phyloP scores from a whole-genome alignment of 2,888 invertebrate species.

The Cataglyphis livida region DNA sequence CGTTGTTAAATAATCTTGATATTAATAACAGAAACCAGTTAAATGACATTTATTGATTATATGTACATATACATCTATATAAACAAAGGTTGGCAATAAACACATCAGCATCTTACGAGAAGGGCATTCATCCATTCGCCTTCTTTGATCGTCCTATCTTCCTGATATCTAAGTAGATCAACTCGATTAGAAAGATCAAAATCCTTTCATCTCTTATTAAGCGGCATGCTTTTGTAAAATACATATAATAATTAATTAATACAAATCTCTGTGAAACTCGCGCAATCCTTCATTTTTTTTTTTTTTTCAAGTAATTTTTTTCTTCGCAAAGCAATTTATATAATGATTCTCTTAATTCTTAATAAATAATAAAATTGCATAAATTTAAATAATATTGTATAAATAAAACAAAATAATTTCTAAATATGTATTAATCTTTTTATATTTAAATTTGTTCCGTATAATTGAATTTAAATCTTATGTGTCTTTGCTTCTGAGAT shows the following conservation, averaged over 20 bases:
- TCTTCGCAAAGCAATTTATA: not conserved
- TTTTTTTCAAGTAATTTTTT: not conserved
- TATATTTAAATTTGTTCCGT: not conserved
- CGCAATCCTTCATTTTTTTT: not conserved
- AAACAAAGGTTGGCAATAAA: constrained; percentile 12
- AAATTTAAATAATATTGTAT: not conserved
- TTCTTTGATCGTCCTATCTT: constrained; percentile 65
- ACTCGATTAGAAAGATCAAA: constrained; percentile 70
- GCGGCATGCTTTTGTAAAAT: not conserved
- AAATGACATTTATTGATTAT: not conserved
- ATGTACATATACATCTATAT: not conserved
- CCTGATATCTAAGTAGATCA: constrained; percentile 77
- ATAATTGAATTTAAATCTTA: not conserved
- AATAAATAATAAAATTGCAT: not conserved
- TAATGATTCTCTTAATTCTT: not conserved
- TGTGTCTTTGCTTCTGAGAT: not conserved
- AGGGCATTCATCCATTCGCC: constrained; percentile 43
- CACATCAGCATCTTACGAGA: constrained; percentile 42
- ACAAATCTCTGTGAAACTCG: not conserved
- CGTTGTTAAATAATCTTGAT: not conserved
- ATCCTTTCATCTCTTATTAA: constrained; percentile 57
- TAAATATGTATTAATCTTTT: not conserved
- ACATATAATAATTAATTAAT: not conserved
- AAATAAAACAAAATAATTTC: not conserved
- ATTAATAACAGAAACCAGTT: constrained; percentile 2